Evolutionary conservation across 2,113 vertebrate species (phyloP).

Genomic region (Indri indri): DNA sequence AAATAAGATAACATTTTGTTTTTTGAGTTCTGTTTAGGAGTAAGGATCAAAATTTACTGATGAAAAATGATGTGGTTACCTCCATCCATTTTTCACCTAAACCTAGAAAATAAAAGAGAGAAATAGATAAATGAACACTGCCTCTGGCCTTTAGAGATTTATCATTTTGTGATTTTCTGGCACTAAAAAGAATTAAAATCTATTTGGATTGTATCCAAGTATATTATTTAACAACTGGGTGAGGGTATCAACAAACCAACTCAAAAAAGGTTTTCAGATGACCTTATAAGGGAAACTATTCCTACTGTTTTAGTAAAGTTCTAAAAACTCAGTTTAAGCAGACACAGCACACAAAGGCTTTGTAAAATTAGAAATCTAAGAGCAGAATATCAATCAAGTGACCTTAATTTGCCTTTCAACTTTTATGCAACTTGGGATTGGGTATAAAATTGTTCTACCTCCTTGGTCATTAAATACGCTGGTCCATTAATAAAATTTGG

Average conservation of each 20-base stretch:
- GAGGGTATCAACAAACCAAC: slow-evolving; percentile 58
- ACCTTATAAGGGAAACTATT: slow-evolving; percentile 73
- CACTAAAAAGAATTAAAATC: slow-evolving; percentile 77
- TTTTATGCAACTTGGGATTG: neutral
- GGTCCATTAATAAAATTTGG: neutral
- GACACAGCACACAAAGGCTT: neutral
- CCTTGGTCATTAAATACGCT: slow-evolving; percentile 38
- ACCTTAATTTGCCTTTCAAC: slow-evolving; percentile 25
- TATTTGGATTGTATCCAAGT: slow-evolving; percentile 77
- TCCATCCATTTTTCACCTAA: slow-evolving; percentile 62
- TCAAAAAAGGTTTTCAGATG: slow-evolving; percentile 57
- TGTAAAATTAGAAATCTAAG: slow-evolving; percentile 36
- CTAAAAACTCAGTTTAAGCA: slow-evolving; percentile 71
- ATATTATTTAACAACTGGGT: slow-evolving; percentile 76
- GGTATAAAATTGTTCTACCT: neutral
- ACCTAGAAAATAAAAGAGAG: slow-evolving; percentile 55
- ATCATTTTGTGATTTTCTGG: slow-evolving; percentile 76
- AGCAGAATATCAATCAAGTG: slow-evolving; percentile 31
- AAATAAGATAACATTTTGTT: slow-evolving; percentile 52
- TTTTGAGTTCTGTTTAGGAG: slow-evolving; percentile 60
- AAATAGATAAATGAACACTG: slow-evolving; percentile 59
- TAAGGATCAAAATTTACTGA: slow-evolving; percentile 57
- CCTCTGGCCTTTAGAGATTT: slow-evolving; percentile 76
- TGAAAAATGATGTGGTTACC: slow-evolving; percentile 58
- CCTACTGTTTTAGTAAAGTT: slow-evolving; percentile 75